phyloP scores from a whole-genome alignment of 2,797 vertebrate species.

The Xenentodon cancila region DNA sequence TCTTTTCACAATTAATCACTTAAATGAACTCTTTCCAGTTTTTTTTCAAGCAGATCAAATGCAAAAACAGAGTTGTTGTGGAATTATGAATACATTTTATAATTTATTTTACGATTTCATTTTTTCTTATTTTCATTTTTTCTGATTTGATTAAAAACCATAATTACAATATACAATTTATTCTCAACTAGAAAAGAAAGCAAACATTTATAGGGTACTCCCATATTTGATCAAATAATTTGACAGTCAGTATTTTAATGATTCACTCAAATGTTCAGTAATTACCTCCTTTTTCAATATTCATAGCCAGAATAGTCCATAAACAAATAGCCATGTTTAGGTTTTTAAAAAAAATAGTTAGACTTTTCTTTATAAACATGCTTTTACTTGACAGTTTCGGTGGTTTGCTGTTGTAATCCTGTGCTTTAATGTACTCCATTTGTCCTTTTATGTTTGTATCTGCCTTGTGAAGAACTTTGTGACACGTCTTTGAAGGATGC shows the following conservation, averaged over 20 bases:
- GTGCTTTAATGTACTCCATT: no score
- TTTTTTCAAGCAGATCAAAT: slow-evolving; percentile 70
- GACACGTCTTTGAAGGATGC: no score
- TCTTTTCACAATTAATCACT: slow-evolving; percentile 71
- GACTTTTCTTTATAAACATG: no score
- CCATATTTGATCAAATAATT: not conserved
- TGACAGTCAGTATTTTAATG: no score
- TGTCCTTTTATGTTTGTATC: no score
- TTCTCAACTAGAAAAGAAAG: slow-evolving; percentile 30
- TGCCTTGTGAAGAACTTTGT: no score
- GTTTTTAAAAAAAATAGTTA: not conserved
- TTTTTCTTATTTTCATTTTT: not conserved
- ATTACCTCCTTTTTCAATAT: no score
- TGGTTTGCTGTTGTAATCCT: no score
- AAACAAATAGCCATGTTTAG: not conserved
- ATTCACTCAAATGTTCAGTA: no score
- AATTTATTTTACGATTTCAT: no score
- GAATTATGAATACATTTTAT: slow-evolving; percentile 50
- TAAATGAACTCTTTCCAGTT: slow-evolving; percentile 56
- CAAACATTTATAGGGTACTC: slow-evolving; percentile 11
- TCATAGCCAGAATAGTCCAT: no score
- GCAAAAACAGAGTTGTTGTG: slow-evolving; percentile 57
- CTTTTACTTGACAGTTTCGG: no score
- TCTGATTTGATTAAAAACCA: slow-evolving; percentile 50
- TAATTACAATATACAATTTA: slow-evolving; percentile 47